A percentile compares a stretch with the other conserved stretches of the same genome.
phyloP scores from a whole-genome alignment of 2,888 invertebrate species.

The Ceraclea dissimilis region DNA sequence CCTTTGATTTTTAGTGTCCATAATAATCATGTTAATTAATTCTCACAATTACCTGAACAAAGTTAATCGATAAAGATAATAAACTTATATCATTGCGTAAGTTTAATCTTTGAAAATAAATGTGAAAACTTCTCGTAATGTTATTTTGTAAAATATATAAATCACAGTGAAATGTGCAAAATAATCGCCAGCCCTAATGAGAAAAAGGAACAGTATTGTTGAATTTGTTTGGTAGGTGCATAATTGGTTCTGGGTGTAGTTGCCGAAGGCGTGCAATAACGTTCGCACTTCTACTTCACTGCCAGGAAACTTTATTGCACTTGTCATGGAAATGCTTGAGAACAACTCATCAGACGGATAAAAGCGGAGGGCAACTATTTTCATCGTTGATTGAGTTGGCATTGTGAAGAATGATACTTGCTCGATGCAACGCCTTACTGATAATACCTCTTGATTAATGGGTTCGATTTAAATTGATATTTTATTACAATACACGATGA shows the following conservation, averaged over 20 bases:
- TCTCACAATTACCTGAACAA: too few relatives aligned
- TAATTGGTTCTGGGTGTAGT: slow-evolving; percentile 23
- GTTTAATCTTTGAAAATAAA: too few relatives aligned
- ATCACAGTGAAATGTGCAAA: too few relatives aligned
- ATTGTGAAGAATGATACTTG: slow-evolving; percentile 6
- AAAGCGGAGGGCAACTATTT: slow-evolving; percentile 14
- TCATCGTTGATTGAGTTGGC: slow-evolving; percentile 13
- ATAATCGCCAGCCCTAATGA: neutral
- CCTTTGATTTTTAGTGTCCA: too few relatives aligned
- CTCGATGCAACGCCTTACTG: slow-evolving; percentile 1
- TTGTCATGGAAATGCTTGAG: slow-evolving; percentile 12
- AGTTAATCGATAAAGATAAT: too few relatives aligned
- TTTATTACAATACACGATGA: neutral
- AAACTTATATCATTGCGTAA: too few relatives aligned
- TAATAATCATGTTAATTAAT: too few relatives aligned
- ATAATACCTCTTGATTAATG: slow-evolving; percentile 11
- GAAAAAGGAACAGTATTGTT: slow-evolving; percentile 1
- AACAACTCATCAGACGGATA: slow-evolving; percentile 14
- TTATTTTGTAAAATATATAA: too few relatives aligned
- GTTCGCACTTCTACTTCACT: slow-evolving; percentile 9
- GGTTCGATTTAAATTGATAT: slow-evolving; percentile 5
- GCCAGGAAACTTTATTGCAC: slow-evolving; percentile 13
- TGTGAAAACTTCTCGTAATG: too few relatives aligned
- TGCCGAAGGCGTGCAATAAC: slow-evolving; percentile 17
- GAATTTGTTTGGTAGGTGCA: slow-evolving; percentile 4